Conservation (phyloP, 2,888 invertebrate species). For the Drosophila dives region DNA sequence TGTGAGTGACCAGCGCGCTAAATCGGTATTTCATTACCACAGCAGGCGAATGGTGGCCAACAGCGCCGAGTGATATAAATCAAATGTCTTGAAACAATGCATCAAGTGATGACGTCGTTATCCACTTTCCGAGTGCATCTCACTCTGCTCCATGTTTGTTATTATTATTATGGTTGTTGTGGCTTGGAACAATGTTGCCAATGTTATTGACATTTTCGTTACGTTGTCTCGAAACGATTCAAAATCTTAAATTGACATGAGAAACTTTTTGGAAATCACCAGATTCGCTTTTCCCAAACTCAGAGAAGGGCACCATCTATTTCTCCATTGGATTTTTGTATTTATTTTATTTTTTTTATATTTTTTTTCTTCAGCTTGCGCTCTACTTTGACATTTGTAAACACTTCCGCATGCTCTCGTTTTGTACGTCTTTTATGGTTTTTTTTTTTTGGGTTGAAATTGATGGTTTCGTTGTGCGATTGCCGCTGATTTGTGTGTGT, state of each 20-base stretch:
- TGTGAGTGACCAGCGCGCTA: conserved; percentile 45
- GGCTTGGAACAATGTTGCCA: conserved; percentile 70
- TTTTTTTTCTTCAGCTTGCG: background rate
- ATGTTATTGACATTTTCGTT: conserved; percentile 78
- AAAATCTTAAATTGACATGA: conserved; percentile 74
- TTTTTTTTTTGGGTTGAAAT: conserved; percentile 45
- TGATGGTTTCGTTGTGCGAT: conserved; percentile 64
- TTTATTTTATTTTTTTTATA: background rate
- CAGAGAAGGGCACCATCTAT: conserved; percentile 49
- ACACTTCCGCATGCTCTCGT: conserved; percentile 69
- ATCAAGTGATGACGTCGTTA: conserved; percentile 64
- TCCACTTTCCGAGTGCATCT: conserved; percentile 59
- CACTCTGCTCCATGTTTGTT: conserved; percentile 14
- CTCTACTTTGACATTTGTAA: conserved; percentile 69
- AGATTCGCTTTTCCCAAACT: conserved; percentile 15
- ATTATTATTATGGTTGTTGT: conserved; percentile 22
- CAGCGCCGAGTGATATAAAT: conserved; percentile 65
- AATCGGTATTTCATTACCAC: conserved; percentile 77
- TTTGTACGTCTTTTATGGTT: conserved; percentile 32
- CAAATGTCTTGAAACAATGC: conserved; percentile 74
- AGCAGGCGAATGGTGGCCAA: conserved; percentile 2
- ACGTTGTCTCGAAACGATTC: conserved; percentile 54
- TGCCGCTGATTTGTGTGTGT: conserved; percentile 53
- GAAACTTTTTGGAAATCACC: conserved; percentile 69
- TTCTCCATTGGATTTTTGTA: conserved; percentile 3